Conservation (phyloP, 2,888 invertebrate genomes). For the Rhabditoides inermis region DNA sequence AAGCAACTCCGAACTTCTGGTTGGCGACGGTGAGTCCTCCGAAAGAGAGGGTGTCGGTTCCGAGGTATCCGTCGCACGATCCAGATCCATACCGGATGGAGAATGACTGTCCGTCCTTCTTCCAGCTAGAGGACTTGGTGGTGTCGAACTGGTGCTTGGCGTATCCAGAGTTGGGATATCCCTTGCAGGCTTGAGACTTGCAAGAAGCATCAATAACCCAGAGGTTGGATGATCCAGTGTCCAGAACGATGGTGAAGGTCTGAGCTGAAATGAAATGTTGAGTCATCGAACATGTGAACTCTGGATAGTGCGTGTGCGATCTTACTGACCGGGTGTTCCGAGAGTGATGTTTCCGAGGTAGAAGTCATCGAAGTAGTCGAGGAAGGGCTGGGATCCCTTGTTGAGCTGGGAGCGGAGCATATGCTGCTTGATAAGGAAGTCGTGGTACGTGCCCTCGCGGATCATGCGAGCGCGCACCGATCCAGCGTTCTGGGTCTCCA, state of each 20-base stretch:
- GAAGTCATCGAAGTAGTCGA: conserved; percentile 45
- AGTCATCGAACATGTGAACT: no score
- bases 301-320: no score
- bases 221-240: conserved; percentile 43
- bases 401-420: conserved; percentile 15
- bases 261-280: no score
- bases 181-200: conserved; percentile 33
- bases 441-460: conserved; percentile 13
- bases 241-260: conserved; percentile 33
- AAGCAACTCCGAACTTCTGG: conserved; percentile 40
- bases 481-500: conserved; percentile 17
- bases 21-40: conserved; percentile 31
- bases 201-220: conserved; percentile 44
- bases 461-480: conserved; percentile 26
- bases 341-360: conserved; percentile 45
- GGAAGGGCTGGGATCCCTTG: conserved; percentile 31
- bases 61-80: conserved; percentile 38
- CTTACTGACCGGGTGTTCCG: conserved; percentile 36
- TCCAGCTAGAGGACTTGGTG: conserved; percentile 35
- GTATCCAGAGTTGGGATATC: conserved; percentile 25
- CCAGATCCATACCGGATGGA: conserved; percentile 44
- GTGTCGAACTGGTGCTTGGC: conserved; percentile 41
- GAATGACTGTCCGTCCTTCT: conserved; percentile 27
- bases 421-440: conserved; percentile 13
- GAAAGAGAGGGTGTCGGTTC: conserved; percentile 29